phyloP scores from a whole-genome alignment of 2,888 invertebrate species.

The Caenorhabditis sp. region DNA sequence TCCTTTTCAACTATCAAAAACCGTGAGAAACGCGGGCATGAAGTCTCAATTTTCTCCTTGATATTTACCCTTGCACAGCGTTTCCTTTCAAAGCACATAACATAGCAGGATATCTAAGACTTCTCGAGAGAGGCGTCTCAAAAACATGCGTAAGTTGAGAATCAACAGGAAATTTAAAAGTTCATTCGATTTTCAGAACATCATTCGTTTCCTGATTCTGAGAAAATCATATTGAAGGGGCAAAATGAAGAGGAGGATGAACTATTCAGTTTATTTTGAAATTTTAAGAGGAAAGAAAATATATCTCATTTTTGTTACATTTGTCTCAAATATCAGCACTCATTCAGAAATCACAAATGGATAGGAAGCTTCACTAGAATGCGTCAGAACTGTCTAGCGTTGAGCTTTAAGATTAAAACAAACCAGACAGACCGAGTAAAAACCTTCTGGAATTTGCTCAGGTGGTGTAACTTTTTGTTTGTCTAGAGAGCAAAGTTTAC shows the following conservation, averaged over 20 bases:
- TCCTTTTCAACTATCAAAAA: no score
- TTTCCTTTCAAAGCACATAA: slow-evolving; percentile 4
- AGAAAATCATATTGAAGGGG: no score
- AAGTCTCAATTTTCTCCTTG: neutral
- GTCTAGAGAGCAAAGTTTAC: neutral
- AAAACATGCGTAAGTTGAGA: neutral
- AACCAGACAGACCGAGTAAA: neutral
- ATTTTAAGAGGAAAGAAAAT: no score
- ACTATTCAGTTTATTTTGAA: no score
- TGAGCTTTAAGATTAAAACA: no score
- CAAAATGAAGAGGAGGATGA: no score
- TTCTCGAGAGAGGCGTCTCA: neutral
- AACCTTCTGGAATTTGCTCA: neutral
- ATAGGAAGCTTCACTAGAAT: no score
- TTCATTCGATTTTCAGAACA: neutral
- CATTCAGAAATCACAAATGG: no score
- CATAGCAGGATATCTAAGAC: neutral
- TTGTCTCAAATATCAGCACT: no score
- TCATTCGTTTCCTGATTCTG: slow-evolving; percentile 17
- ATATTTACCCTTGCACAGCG: neutral
- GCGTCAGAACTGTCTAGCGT: no score
- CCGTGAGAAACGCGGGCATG: no score
- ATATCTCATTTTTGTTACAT: no score
- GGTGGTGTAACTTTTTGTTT: neutral
- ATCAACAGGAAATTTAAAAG: slow-evolving; percentile 1